A percentile compares a stretch with the other conserved stretches of the same genome.
Evolutionary conservation across 2,888 invertebrate species (phyloP).

Genomic region (Eristalis intricaria): DNA sequence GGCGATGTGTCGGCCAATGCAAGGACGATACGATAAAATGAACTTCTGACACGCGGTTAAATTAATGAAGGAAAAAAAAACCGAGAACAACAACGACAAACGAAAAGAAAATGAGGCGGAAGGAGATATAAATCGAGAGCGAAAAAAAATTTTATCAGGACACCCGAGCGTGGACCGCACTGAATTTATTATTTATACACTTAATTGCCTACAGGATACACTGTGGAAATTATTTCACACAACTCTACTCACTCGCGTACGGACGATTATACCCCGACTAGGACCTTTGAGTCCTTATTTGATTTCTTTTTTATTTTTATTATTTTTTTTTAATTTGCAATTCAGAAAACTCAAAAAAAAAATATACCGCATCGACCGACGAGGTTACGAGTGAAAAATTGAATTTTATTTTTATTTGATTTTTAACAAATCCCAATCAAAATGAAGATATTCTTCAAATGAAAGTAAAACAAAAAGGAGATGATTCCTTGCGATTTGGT

Average conservation of each 20-base stretch:
- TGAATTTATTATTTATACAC: slow-evolving; percentile 55
- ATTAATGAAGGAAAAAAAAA: slow-evolving; percentile 14
- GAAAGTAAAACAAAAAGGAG: background rate
- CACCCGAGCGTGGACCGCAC: slow-evolving; percentile 30
- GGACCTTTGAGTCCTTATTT: background rate
- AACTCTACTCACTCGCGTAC: slow-evolving; percentile 20
- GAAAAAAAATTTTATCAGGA: background rate
- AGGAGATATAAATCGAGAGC: background rate
- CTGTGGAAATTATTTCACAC: slow-evolving; percentile 33
- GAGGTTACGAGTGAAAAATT: background rate
- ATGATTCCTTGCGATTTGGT: background rate
- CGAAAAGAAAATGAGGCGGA: background rate
- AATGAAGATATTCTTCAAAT: background rate
- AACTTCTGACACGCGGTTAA: slow-evolving; percentile 39
- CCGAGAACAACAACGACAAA: background rate
- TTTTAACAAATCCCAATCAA: background rate
- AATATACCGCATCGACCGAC: background rate
- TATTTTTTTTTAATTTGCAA: background rate
- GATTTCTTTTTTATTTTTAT: background rate
- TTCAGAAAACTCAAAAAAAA: background rate
- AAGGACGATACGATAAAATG: slow-evolving; percentile 22
- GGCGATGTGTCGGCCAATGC: slow-evolving; percentile 36
- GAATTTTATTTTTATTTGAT: background rate
- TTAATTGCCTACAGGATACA: slow-evolving; percentile 43
- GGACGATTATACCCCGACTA: background rate